A percentile compares a stretch with the other conserved stretches of the same genome.
These are phyloP conservation scores for Platysteira castanea DNA, from an alignment of 2,113 vertebrate genomes.

Conservation along the genomic window DNA sequence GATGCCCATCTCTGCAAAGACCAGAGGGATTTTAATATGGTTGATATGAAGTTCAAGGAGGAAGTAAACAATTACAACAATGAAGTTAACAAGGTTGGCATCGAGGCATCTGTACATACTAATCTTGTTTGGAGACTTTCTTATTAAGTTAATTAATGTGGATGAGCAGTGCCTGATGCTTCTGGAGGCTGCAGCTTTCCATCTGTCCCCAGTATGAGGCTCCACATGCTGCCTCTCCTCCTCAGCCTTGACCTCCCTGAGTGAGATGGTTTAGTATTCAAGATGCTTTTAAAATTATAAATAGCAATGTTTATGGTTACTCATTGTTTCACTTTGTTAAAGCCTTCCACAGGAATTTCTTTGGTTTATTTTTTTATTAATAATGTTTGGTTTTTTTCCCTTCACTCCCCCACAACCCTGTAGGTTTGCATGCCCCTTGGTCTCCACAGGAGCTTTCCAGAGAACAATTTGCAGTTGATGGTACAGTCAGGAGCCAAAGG, in stretches of 20 bases:
- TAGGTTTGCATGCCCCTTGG: slow-evolving; percentile 95
- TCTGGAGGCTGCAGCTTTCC: not conserved
- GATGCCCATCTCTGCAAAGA: slow-evolving; percentile 92
- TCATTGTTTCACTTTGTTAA: not conserved
- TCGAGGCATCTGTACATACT: not conserved
- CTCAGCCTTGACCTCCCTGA: not conserved
- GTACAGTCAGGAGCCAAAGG: slow-evolving; percentile 98
- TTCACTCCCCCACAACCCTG: not conserved
- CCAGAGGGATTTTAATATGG: slow-evolving; percentile 91
- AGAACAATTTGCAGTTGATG: slow-evolving; percentile 98
- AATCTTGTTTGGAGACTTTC: not conserved
- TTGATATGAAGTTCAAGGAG: slow-evolving; percentile 97
- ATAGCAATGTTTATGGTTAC: not conserved
- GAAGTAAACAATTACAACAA: slow-evolving; percentile 93
- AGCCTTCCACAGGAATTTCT: not conserved
- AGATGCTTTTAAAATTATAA: not conserved
- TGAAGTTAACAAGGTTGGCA: slow-evolving; percentile 90
- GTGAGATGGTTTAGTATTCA: not conserved
- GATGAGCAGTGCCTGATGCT: not conserved
- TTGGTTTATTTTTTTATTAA: not conserved
- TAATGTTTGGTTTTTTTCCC: not conserved
- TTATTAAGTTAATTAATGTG: not conserved
- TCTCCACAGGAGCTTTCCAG: slow-evolving; percentile 90
- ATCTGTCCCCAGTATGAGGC: not conserved
- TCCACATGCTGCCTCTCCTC: not conserved